Evolutionary conservation across 2,113 vertebrate species (phyloP).

Genomic region (Tapirus terrestris): DNA sequence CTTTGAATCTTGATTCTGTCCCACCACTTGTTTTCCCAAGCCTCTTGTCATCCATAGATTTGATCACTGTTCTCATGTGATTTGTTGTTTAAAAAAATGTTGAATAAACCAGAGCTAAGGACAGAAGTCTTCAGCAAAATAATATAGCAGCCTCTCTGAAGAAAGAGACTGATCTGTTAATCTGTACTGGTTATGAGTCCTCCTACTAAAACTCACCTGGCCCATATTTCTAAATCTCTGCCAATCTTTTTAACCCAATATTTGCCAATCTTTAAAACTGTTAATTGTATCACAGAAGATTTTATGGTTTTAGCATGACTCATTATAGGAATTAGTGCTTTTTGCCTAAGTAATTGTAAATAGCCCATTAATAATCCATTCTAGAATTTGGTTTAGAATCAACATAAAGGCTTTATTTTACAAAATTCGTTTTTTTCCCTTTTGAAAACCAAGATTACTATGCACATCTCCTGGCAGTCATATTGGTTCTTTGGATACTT

Average conservation of each 20-base stretch:
- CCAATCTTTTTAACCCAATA: not conserved
- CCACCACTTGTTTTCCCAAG: not conserved
- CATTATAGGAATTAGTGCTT: not conserved
- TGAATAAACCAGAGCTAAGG: not conserved
- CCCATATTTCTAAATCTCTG: constrained; percentile 43
- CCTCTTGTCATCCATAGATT: not conserved
- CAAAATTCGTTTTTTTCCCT: constrained; percentile 27
- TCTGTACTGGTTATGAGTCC: not conserved
- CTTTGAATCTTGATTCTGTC: not conserved
- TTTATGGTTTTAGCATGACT: constrained; percentile 50
- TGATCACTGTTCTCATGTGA: constrained; percentile 18
- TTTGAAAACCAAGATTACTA: not conserved
- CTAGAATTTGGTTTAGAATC: constrained; percentile 41
- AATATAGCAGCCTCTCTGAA: not conserved
- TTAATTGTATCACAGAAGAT: not conserved
- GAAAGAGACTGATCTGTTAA: not conserved
- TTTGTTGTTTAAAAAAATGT: constrained; percentile 33
- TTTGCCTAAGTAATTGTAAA: constrained; percentile 47
- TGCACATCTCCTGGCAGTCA: not conserved
- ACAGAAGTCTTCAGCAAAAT: not conserved
- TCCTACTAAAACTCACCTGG: not conserved
- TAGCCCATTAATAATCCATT: not conserved
- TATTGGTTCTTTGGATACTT: not conserved
- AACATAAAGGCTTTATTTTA: constrained; percentile 9
- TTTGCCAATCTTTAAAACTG: not conserved